Conservation (phyloP, 1,140 invertebrate species). For the Drosophila leontia region DNA sequence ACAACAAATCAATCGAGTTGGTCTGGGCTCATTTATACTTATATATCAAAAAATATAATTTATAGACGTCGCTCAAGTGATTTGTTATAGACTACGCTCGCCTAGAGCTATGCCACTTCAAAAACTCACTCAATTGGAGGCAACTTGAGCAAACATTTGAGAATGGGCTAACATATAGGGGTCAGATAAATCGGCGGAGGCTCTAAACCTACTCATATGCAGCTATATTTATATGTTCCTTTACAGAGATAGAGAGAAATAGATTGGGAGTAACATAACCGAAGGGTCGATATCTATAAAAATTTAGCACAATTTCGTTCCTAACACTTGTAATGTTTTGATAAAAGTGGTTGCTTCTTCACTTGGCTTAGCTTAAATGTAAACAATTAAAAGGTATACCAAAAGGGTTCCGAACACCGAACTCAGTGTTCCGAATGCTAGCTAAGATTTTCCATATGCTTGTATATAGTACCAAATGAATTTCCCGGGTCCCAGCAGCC, state of each 20-base stretch:
- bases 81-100: slow-evolving; percentile 55
- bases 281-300: slow-evolving; percentile 62
- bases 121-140: slow-evolving; percentile 68
- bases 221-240: slow-evolving; percentile 65
- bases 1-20: slow-evolving; percentile 80
- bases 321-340: slow-evolving; percentile 42
- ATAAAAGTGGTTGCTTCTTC: slow-evolving; percentile 27
- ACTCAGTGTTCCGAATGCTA: slow-evolving; percentile 55
- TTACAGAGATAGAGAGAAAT: slow-evolving; percentile 7
- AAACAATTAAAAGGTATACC: slow-evolving; percentile 73
- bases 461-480: slow-evolving; percentile 49
- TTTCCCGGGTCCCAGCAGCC: slow-evolving; percentile 48
- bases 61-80: slow-evolving; percentile 79
- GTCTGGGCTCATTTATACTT: slow-evolving; percentile 83
- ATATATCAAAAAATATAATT: slow-evolving; percentile 76
- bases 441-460: slow-evolving; percentile 55
- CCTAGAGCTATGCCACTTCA: slow-evolving; percentile 28
- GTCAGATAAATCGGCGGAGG: slow-evolving; percentile 10
- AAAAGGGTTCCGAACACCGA: slow-evolving; percentile 63
- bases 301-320: slow-evolving; percentile 76
- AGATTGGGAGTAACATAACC: slow-evolving; percentile 38
- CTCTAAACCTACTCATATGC: slow-evolving; percentile 63
- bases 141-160: slow-evolving; percentile 68
- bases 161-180: slow-evolving; percentile 11
- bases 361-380: slow-evolving; percentile 44